Evolutionary conservation across 2,888 invertebrate species (phyloP), one percentile per base, ranked within the genome.

Genomic region (Volucella zonaria): DNA sequence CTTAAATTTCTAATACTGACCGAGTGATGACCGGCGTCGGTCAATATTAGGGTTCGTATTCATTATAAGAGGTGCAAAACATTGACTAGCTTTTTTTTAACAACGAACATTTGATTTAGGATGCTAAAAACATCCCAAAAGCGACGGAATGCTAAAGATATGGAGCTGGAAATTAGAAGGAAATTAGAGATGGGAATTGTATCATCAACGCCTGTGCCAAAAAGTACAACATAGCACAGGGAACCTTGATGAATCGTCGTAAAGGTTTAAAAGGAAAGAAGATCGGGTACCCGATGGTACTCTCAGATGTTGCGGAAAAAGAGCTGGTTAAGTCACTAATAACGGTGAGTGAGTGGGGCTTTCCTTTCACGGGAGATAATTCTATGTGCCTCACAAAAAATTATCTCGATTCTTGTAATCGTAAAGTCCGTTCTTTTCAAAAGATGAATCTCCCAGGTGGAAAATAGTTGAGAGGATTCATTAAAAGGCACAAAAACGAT

Each of bases 161-260:
- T 59, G 59, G 43, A 59, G 43, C 31, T 59, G 18, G 59, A n/a
- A n/a, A 18, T 11, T 43, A 42, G 43, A 12, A 40, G 12, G n/a
- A 38, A 56, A 56, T 56, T 38, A 56, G 18, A 56, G 10, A 59
- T 31, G 59, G 43, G n/a, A 59, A 8, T 18, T 43, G 31, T 11
- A n/a, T n/a, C n/a, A n/a, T n/a, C n/a, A n/a, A 59, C 12, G 15
- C 59, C 4, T 59, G 59, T 59, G 56, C 56, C 18, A 42, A 59
- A 59, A 59, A 58, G 58, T 58, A 58, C 14, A 58, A 59, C 1
- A 59, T 59, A 43, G 59, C 59, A 18, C 42, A 59, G 43, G 59
- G 43, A 59, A 59, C 59, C 1, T 43, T 42, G 3, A 59, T 59
- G 31, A 54, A 54, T 2, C 31, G 54, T 9, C 12, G 18, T 31